Evolutionary conservation across 1,140 invertebrate genomes (phyloP).

Genomic region (Eurosta solidaginis): DNA sequence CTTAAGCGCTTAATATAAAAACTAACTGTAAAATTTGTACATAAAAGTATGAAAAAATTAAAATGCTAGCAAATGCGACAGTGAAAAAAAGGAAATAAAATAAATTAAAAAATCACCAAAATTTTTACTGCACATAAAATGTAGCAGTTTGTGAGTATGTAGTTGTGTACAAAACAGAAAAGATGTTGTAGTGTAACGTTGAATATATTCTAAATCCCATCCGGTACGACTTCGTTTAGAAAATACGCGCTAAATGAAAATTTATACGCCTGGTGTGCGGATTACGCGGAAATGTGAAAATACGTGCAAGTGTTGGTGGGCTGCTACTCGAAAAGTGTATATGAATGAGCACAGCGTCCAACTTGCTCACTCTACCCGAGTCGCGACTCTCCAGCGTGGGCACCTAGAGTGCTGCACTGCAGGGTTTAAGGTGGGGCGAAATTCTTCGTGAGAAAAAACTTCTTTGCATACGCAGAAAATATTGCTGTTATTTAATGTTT

Average conservation of each 20-base stretch:
- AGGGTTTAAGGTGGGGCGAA: too few species aligned
- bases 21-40: slow-evolving; percentile 12
- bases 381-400: too few species aligned
- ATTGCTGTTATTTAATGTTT: too few species aligned
- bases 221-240: slow-evolving; percentile 19
- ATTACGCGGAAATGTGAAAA: slow-evolving; percentile 25
- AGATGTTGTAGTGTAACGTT: neutral
- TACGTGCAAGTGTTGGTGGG: neutral
- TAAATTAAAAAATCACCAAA: neutral
- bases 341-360: too few species aligned
- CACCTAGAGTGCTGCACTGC: neutral
- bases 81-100: neutral
- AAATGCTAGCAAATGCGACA: neutral
- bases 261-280: slow-evolving; percentile 22
- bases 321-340: neutral
- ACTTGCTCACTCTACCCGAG: too few species aligned
- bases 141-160: too few species aligned
- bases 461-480: too few species aligned
- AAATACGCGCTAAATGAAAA: slow-evolving; percentile 27
- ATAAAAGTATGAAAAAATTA: neutral
- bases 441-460: too few species aligned
- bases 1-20: neutral
- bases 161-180: neutral
- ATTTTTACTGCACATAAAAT: neutral
- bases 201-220: slow-evolving; percentile 26